Conservation (phyloP, 1,140 invertebrate species). For the Drosophila yakuba region DNA sequence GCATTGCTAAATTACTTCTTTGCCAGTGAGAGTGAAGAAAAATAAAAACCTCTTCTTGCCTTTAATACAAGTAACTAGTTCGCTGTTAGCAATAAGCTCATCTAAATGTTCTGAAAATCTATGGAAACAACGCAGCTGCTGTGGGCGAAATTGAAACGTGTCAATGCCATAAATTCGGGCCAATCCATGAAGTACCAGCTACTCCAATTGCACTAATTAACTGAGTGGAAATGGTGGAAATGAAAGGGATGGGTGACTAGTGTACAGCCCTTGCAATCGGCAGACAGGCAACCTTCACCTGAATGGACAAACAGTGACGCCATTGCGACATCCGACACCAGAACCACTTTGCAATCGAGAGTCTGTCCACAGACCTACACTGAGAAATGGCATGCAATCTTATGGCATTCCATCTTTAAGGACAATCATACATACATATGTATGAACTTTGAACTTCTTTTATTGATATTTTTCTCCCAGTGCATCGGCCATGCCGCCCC, state of each 20-base stretch:
- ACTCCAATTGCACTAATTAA: constrained; percentile 53
- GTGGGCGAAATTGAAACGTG: constrained; percentile 33
- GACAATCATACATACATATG: too few species aligned
- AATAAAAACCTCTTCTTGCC: background rate
- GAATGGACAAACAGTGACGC: constrained; percentile 53
- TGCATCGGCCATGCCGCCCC: constrained; percentile 1
- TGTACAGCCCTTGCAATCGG: constrained; percentile 11
- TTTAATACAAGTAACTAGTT: constrained; percentile 12
- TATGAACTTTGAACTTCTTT: background rate
- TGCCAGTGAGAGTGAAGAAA: background rate
- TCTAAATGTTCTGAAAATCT: constrained; percentile 1
- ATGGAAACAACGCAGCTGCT: constrained; percentile 18
- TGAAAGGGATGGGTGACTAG: constrained; percentile 1
- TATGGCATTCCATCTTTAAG: too few species aligned
- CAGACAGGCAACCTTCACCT: constrained; percentile 40
- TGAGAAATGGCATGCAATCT: background rate
- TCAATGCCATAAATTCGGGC: constrained; percentile 52
- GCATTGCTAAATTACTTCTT: background rate
- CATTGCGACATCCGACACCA: constrained; percentile 50
- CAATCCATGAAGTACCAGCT: constrained; percentile 42
- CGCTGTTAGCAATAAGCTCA: background rate
- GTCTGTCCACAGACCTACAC: background rate
- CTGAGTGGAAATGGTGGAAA: constrained; percentile 20
- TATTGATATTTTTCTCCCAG: background rate
- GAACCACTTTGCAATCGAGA: constrained; percentile 41